These are phyloP conservation scores for Pediacus dermestoides DNA, from an alignment of 2,888 invertebrate genomes.

Conservation along the genomic window DNA sequence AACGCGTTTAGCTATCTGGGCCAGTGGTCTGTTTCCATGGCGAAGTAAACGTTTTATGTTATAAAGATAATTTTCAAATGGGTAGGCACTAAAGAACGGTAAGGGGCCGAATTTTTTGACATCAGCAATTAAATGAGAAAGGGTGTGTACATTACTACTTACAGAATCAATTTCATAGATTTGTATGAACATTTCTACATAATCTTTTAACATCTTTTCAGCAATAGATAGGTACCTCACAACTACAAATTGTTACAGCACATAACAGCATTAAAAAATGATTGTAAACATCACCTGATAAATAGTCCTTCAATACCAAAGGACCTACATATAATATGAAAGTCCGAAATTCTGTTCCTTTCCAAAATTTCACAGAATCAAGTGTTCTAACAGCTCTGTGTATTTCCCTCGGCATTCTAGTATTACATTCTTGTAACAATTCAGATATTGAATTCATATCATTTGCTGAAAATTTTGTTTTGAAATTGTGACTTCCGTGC, in stretches of 20 bases:
- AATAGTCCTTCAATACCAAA: slow-evolving; percentile 19
- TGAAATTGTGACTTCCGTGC: slow-evolving; percentile 17
- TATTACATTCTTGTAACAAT: slow-evolving; percentile 13
- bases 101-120: slow-evolving; percentile 30
- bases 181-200: slow-evolving; percentile 9
- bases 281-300: slow-evolving; percentile 10
- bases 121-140: slow-evolving; percentile 37
- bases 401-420: slow-evolving; percentile 17
- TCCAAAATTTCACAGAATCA: slow-evolving; percentile 18
- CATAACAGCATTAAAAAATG: slow-evolving; percentile 12
- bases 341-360: slow-evolving; percentile 20
- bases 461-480: slow-evolving; percentile 12
- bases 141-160: slow-evolving; percentile 38
- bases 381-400: slow-evolving; percentile 20
- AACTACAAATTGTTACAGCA: slow-evolving; percentile 2
- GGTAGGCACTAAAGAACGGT: slow-evolving; percentile 34
- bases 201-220: slow-evolving; percentile 9
- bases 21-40: slow-evolving; percentile 17
- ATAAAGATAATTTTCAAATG: slow-evolving; percentile 37
- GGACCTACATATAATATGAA: slow-evolving; percentile 21
- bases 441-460: slow-evolving; percentile 11
- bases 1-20: slow-evolving; percentile 19
- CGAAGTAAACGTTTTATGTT: slow-evolving; percentile 17
- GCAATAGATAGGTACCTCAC: slow-evolving; percentile 1
- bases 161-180: slow-evolving; percentile 35